Base-by-base conservation (phyloP, 2,888 invertebrate species). In the Plemyria rubiginata region DNA sequence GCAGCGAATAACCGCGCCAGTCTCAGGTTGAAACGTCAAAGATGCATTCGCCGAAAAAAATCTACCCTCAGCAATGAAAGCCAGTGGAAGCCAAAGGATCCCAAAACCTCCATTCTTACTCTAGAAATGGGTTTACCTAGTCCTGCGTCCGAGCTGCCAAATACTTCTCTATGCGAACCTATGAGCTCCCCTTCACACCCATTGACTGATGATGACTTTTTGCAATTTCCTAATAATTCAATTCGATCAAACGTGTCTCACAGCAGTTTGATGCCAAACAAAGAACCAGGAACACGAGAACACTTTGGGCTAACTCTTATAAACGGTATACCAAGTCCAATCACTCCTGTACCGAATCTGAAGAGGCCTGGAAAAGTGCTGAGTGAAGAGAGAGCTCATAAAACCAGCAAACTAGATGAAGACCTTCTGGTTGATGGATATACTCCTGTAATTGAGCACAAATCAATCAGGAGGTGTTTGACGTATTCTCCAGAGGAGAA, bases 401-500 rank as follows among this genome's bases (percentile, higher is more conserved):
- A 93, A 60, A 92, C 92, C 0, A 93, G 94, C 62, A 94, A 94
- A 68, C 77, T 94, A 29, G 91, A 93, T 15, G 93, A 93, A 55
- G 93, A 94, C 43, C 82, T 89, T 13, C 79, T 84, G 29, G 78
- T 71, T 65, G 88, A 91, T 62, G 81, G 76, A 0, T 86, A 80
- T 43, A 93, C 93, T 46, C 93, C 93, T 0, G 81, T 92, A 0
- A 90, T 92, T 56, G 93, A 92, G 67, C 89, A 92, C 58, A 91
- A 88, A 60, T 90, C 92, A 11, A 88, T 90, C 5, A 91, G 94
- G 74, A 87, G 94, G 60, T 94, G 94, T 74, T 77, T 94, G 7
- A 94, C 94, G 11, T 94, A 94, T 78, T 94, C 94, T 13, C 94
- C 94, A 9, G 94, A 94, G 60, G 93, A 93, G 57, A 82, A 80